Evolutionary conservation across 2,797 vertebrate genomes (phyloP).

Genomic region (Neopelma chrysocephalum): DNA sequence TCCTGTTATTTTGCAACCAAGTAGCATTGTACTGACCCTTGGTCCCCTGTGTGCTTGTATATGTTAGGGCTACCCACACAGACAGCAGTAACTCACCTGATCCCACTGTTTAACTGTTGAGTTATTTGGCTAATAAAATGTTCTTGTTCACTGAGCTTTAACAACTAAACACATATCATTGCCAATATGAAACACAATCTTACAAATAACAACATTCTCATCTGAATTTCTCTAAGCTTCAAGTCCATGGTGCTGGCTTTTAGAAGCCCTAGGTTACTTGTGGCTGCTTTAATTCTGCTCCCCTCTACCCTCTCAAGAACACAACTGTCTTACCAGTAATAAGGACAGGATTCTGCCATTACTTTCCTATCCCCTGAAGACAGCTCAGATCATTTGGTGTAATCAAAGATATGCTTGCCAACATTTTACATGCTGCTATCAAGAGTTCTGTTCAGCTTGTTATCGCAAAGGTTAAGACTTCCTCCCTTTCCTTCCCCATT

Average conservation of each 20-base stretch:
- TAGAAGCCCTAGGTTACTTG: neutral
- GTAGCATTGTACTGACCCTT: neutral
- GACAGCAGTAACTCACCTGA: neutral
- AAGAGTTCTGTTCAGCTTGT: neutral
- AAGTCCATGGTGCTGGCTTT: neutral
- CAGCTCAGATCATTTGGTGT: neutral
- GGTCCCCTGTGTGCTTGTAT: neutral
- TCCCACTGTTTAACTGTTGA: neutral
- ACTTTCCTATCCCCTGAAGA: neutral
- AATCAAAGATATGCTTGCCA: neutral
- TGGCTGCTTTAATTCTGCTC: neutral
- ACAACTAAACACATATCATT: neutral
- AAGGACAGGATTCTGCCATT: neutral
- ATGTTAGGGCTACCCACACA: neutral
- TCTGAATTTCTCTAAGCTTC: neutral
- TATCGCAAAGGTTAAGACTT: neutral
- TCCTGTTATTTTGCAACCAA: neutral
- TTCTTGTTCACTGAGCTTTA: conserved; percentile 4
- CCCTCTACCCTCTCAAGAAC: neutral
- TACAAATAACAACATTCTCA: neutral
- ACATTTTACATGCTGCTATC: neutral
- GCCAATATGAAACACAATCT: neutral
- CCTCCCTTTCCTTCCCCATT: too few species aligned
- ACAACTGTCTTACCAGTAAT: neutral
- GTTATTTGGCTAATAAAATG: neutral